Conservation (phyloP, 2,113 vertebrate species). For the Aix galericulata region DNA sequence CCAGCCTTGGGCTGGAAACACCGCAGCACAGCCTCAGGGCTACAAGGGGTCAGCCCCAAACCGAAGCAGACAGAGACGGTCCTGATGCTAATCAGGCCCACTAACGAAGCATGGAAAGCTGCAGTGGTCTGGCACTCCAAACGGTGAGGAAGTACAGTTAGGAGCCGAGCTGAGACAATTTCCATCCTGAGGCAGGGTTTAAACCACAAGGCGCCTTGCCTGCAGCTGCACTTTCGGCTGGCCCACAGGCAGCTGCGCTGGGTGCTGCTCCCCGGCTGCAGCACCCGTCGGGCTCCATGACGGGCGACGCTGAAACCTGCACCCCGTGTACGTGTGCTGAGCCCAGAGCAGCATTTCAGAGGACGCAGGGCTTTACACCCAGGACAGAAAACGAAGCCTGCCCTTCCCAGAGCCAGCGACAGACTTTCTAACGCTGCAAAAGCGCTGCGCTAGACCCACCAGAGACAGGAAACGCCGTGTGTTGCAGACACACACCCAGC, state of each 20-base stretch:
- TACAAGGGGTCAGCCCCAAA: not conserved
- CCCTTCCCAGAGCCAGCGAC: not conserved
- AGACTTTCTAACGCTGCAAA: not conserved
- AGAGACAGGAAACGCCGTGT: not conserved
- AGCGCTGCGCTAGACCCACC: not conserved
- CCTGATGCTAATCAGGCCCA: not conserved
- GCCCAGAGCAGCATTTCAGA: not conserved
- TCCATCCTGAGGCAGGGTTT: accelerated
- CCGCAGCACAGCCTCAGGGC: not conserved
- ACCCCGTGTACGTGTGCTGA: not conserved
- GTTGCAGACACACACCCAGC: not conserved
- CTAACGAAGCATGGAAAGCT: not conserved
- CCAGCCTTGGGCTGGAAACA: not conserved
- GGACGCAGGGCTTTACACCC: accelerated
- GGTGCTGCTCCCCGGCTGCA: not conserved
- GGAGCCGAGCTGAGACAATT: not conserved
- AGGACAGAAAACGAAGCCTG: not conserved
- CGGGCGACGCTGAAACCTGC: not conserved
- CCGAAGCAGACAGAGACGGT: not conserved
- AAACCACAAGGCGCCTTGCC: not conserved
- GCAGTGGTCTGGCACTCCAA: not conserved
- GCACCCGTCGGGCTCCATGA: accelerated
- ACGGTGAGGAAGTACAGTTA: accelerated
- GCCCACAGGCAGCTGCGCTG: not conserved
- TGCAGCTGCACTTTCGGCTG: not conserved